Base-by-base conservation (phyloP, 2,113 vertebrate genomes). In the Leucopternis melanops region DNA sequence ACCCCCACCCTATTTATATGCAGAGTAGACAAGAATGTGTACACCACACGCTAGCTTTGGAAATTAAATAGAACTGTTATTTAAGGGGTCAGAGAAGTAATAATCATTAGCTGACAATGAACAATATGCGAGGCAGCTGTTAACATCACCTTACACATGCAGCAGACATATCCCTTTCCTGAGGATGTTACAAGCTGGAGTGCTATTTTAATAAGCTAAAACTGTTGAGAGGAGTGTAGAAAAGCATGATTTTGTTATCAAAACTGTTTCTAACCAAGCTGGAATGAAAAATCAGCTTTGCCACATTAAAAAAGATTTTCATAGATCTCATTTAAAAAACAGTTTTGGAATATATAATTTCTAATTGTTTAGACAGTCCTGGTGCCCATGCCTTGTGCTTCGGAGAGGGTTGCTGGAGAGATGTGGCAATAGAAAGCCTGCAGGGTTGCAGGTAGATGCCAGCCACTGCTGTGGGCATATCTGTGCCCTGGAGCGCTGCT, bases 161-260 rank as follows among this genome's bases (percentile, higher is more conserved):
- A 54, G 54, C 54, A 94, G 78, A 75, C 17, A 27, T 40, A 59
- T 71, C 27, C 27, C 12, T 89, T 92, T 95, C 66, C 62, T 86
- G 66, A 80, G 70, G 89, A 86, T 91, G 32, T 87, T 75, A 75
- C 58, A 88, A 94, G 44, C 14, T 88, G 74, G 57, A 94, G 82
- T 82, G 84, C 45, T 91, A 77, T 80, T 92, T 92, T 91, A 92
- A 91, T 90, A 78, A 92, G 38, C 22, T 90, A 19, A 87, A 93
- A 87, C 88, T 81, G 78, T 45, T 75, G 45, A 57, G 26, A 78
- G 40, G 40, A 93, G 57, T 49, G 40, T 72, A 87, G 71, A 63
- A 74, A 94, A 88, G 44, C 26, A 83, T 6, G 31, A 69, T 73
- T 95, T 95, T 80, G 21, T 77, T 88, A 90, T 73, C 71, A 90